Evolutionary conservation across 2,797 vertebrate species (phyloP).

Genomic region (Hippocampus kuda): DNA sequence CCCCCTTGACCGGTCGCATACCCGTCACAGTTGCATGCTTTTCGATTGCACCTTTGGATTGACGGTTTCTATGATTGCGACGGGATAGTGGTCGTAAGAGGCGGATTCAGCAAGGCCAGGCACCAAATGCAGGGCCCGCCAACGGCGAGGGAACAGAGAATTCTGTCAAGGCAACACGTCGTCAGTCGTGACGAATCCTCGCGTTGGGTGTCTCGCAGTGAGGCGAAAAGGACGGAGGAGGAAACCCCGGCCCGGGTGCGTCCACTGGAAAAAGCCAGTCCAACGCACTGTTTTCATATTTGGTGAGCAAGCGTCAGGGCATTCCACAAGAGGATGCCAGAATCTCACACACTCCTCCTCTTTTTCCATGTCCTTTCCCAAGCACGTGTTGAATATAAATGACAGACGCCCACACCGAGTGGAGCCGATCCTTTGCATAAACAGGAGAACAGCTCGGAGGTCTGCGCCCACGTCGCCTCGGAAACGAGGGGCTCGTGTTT

Average conservation of each 20-base stretch:
- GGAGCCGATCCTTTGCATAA: conserved; percentile 49
- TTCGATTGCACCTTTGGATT: too few species aligned
- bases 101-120: too few species aligned
- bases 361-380: conserved; percentile 14
- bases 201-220: background rate
- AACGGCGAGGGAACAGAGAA: too few species aligned
- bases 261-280: background rate
- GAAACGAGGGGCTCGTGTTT: conserved; percentile 44
- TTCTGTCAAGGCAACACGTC: background rate
- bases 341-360: conserved; percentile 10
- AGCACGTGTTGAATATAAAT: conserved; percentile 37
- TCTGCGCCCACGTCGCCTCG: conserved; percentile 38
- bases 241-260: background rate
- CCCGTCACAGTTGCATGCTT: too few species aligned
- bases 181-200: background rate
- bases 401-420: conserved; percentile 29
- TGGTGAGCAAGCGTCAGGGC: background rate
- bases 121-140: too few species aligned
- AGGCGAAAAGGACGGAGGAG: background rate
- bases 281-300: background rate
- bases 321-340: conserved; percentile 14
- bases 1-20: conserved; percentile 12
- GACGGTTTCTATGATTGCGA: too few species aligned
- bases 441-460: conserved; percentile 48
- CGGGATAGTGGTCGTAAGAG: too few species aligned